Base-by-base conservation (phyloP, 2,888 invertebrate species). In the Fissipunctia ypsillon region DNA sequence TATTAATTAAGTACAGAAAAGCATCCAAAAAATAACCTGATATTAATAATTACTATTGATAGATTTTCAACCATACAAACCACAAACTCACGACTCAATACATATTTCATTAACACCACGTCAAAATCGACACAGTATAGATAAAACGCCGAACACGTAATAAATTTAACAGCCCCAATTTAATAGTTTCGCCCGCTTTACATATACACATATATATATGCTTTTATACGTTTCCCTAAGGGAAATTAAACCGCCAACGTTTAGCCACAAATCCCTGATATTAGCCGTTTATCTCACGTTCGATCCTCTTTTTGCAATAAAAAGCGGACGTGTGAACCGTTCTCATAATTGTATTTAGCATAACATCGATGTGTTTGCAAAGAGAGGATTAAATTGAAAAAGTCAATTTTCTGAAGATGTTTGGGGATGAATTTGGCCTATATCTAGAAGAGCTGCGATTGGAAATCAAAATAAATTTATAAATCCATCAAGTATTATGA, bases 221-320 rank as follows among this genome's bases (percentile, higher is more conserved):
- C 65, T 66, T 81, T 71, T 71, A 66, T 54, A 63, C 60, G 65
- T 84, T 85, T 83, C 85, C 83, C 84, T 54, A 65, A 48, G 59
- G 76, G 72, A 77, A 81, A 81, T 76, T 73, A 78, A 81, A 87
- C 73, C 73, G 63, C 67, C 61, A 71, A 63, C 61, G 68, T 56
- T 74, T 69, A 69, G 74, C 81, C 85, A 66, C 81, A 83, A 86
- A 81, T 80, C 81, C 76, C 59, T 54, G 69, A 83, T 83, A 84
- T 83, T 80, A 79, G 76, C 83, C 67, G 87, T 86, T 87, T 85
- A 86, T 87, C 86, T 86, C 87, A 87, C 87, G 87, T 87, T 85
- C 80, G 78, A 87, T 85, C 82, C 65, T 61, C 75, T 73, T 82
- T 80, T 81, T 76, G 82, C 84, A 78, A 80, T 87, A 85, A 86